Base-by-base conservation (phyloP, 2,888 invertebrate species). In the Eurytoma californica region DNA sequence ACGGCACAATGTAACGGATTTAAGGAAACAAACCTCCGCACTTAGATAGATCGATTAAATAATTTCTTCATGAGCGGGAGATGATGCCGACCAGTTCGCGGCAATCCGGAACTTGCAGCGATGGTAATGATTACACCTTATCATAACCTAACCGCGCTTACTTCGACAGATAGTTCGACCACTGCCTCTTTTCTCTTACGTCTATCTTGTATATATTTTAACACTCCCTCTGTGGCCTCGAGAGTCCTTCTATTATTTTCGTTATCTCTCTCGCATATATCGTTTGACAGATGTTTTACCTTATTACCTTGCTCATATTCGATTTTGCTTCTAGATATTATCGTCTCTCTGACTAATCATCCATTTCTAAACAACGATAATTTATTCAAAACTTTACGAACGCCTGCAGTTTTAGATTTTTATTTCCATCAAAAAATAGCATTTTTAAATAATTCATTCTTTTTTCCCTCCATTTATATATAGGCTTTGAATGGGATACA, bases 1-100 rank as follows among this genome's bases (percentile, higher is more conserved):
- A 87, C 86, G 85, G 84, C 86, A 86, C 84, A 83, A 86, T 87
- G 84, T 87, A 88, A 88, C 87, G 87, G 87, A 86, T 87, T 84
- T 83, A 77, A 58, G 20, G 51, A 65, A 77, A 81, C 82, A 81
- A 75, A 80, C 83, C 66, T 18, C 83, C 80, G 82, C 84, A 81
- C 75, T 79, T 72, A 79, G 72, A 28, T 70, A 9, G 30, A 51
- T 39, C 16, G 39, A 65, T 58, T 5, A 77, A 79, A 83, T n/a
- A 39, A 60, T 67, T 20, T 18, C 61, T 77, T 77, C 53, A 80
- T 80, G 86, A 85, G 83, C 84, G 85, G 85, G 88, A 88, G 86
- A 90, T 89, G 89, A 90, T 90, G 89, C 88, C 88, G 83, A 86
- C 86, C 85, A 87, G 86, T 75, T 86, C 88, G 85, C 86, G 87